Evolutionary conservation across 2,888 invertebrate species (phyloP), one percentile per base, ranked within the genome.

Genomic region (Mythimna pallens): DNA sequence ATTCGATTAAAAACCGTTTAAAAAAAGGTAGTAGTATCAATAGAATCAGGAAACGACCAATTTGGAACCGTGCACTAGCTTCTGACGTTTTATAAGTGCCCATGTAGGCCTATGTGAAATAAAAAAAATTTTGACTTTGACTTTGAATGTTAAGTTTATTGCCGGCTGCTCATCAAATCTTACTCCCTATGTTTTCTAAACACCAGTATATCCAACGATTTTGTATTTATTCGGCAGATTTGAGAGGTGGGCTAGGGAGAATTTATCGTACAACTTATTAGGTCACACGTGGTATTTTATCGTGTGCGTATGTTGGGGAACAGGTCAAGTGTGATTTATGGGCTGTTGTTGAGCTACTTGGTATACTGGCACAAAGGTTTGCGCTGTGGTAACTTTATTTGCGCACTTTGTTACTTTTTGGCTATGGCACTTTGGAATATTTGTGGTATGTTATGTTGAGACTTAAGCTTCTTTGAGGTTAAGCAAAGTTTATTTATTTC

Each of bases 151-250:
- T 14, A 3, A 9, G 9, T 43, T 14, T 9, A 25, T 20, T 14
- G 20, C 5, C 36, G 30, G 3, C 0, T 22, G 2, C 20, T 65
- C 1, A 1, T 30, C 3, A 59, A 64, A 59, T 12, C 50, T 0
- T 1, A 1, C 0, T 22, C 70, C 43, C 7, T 57, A 57, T 79
- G 14, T 73, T 73, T 47, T 43, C 22, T 17, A 43, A 52, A 14
- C 34, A 6, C 47, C 50, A 71, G 58, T 65, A 61, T 61, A 70
- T 34, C 61, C 64, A 68, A 74, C 84, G 77, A 82, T 87, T 83
- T 81, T 70, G 81, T 86, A 88, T 88, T 87, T 87, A 87, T 84
- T 85, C 81, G 80, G 80, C 78, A 83, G 82, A 86, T 87, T 88
- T 86, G 86, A 86, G 83, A 86, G 84, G 84, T 83, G 83, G 75